A percentile compares a stretch with the other conserved stretches of the same genome.
Evolutionary conservation across 92 coral and sea anemone genomes (phyloP).

Genomic region (Actinernus sp.): DNA sequence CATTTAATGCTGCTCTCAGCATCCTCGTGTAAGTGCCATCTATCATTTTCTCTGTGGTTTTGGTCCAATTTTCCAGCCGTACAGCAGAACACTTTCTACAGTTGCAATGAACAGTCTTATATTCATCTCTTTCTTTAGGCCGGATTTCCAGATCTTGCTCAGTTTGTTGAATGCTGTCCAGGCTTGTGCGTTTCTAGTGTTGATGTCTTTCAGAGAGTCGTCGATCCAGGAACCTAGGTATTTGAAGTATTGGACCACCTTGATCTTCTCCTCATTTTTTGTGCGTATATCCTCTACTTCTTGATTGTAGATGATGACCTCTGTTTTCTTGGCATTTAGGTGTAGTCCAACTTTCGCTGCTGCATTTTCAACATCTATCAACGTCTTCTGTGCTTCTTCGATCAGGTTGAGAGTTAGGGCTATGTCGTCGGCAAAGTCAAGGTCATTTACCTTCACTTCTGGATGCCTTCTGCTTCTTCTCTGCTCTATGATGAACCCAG

Average conservation of each 20-base stretch:
- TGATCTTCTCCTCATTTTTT: too few species aligned
- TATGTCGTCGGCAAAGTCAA: too few species aligned
- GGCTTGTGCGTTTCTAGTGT: too few species aligned
- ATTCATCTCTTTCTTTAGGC: slow-evolving; percentile 7
- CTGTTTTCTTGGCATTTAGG: too few species aligned
- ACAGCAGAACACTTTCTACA: slow-evolving; percentile 29
- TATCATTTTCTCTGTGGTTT: slow-evolving; percentile 8
- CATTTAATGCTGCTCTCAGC: slow-evolving; percentile 11
- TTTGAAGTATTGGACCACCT: too few species aligned
- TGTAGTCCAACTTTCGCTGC: not conserved
- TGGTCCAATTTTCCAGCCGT: too few species aligned
- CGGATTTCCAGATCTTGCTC: slow-evolving; percentile 45
- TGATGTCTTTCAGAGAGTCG: slow-evolving; percentile 11
- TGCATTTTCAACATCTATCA: not conserved
- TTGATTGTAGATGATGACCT: too few species aligned
- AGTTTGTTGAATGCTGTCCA: too few species aligned
- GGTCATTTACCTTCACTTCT: slow-evolving; percentile 6
- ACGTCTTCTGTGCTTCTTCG: too few species aligned
- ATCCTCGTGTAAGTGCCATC: slow-evolving; percentile 39
- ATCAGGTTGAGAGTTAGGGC: too few species aligned
- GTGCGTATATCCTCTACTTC: too few species aligned
- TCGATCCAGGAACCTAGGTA: too few species aligned
- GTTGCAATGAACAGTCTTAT: slow-evolving; percentile 24
- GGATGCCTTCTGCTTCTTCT: slow-evolving; percentile 14
- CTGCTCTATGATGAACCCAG: slow-evolving; percentile 13